Conservation (phyloP, 1,140 invertebrate genomes). For the Nymphalis io region DNA sequence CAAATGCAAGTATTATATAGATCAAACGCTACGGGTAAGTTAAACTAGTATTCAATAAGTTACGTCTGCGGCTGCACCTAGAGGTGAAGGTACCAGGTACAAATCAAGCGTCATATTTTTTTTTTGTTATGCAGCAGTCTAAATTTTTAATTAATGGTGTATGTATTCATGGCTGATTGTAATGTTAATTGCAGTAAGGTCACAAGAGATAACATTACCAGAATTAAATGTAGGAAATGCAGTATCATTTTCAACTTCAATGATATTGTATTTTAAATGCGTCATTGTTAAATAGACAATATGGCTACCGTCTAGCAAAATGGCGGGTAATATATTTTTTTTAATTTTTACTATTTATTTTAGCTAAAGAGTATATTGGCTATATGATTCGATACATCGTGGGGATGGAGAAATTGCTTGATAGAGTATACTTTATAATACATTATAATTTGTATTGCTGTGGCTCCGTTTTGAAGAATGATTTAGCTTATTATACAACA, state of each 20-base stretch:
- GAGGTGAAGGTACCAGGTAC: too few relatives aligned
- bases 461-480: too few relatives aligned
- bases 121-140: not conserved
- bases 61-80: too few relatives aligned
- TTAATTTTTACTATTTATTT: not conserved
- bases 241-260: conserved; percentile 33
- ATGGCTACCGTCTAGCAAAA: not conserved
- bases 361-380: too few relatives aligned
- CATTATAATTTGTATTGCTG: too few relatives aligned
- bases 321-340: not conserved
- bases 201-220: conserved; percentile 40
- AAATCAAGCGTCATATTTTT: not conserved
- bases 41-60: too few relatives aligned
- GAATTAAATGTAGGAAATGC: conserved; percentile 40
- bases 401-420: too few relatives aligned
- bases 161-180: conserved; percentile 4
- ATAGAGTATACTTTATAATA: too few relatives aligned
- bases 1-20: too few relatives aligned
- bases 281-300: not conserved
- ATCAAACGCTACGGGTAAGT: too few relatives aligned
- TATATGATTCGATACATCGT: too few relatives aligned
- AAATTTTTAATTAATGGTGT: not conserved
- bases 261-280: conserved; percentile 10
- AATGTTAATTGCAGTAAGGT: conserved; percentile 33
- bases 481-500: too few relatives aligned